Evolutionary conservation across 92 coral and sea anemone genomes (phyloP).

Genomic region (Epizoanthus scotinus): DNA sequence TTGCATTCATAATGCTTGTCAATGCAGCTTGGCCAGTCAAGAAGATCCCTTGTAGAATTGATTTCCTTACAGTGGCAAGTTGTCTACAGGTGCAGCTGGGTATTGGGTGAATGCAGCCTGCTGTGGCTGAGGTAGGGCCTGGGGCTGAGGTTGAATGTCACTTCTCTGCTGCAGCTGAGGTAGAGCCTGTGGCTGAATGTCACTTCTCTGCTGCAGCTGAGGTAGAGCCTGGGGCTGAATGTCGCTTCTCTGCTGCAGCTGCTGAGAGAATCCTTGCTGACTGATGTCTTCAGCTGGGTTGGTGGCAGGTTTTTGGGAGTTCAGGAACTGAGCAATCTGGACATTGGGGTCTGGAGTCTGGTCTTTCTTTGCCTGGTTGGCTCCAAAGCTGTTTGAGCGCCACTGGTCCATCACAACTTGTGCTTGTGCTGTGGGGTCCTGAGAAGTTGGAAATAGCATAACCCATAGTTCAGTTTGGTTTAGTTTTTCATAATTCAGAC

Average conservation of each 20-base stretch:
- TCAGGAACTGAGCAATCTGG: constrained; percentile 83
- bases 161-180: constrained; percentile 40
- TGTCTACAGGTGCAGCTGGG: constrained; percentile 39
- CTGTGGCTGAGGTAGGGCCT: constrained; percentile 41
- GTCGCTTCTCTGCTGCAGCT: constrained; percentile 29
- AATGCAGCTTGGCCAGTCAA: too few relatives aligned
- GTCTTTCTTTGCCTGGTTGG: constrained; percentile 61
- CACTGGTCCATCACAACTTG: constrained; percentile 65
- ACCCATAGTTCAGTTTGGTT: too few relatives aligned
- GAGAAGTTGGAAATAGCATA: not conserved
- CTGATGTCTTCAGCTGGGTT: constrained; percentile 45
- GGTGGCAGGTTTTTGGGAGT: constrained; percentile 70
- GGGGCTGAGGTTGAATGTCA: constrained; percentile 46
- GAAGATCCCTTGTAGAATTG: not conserved
- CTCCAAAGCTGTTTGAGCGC: constrained; percentile 64
- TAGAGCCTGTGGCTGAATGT: constrained; percentile 13
- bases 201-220: constrained; percentile 21
- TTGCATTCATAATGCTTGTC: too few relatives aligned
- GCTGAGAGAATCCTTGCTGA: constrained; percentile 9
- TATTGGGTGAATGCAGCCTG: constrained; percentile 25
- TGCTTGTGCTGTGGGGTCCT: constrained; percentile 49
- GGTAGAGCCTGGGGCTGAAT: constrained; percentile 35
- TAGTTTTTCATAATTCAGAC: too few relatives aligned
- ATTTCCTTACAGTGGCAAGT: constrained; percentile 24
- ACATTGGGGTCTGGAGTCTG: constrained; percentile 57